Percentiles rank a stretch among this genome's conserved stretches.
Conservation (phyloP, 2,888 invertebrate species). For the Koerneria pararmatus region DNA sequence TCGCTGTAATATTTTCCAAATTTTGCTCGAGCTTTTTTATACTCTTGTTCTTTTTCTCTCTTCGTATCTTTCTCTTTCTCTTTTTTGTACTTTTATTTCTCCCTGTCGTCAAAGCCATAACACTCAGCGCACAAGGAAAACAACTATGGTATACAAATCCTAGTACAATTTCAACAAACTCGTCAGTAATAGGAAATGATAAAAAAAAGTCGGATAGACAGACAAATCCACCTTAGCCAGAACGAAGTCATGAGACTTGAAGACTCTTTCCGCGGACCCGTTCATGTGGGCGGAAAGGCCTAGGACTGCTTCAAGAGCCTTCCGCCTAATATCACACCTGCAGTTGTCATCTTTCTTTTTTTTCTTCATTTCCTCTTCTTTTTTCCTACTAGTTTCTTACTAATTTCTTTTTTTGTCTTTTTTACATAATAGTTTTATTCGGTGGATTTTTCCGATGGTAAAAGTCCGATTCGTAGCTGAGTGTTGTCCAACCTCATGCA, state of each 20-base stretch:
- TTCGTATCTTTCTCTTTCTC: constrained; percentile 3
- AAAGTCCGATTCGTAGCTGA: too few relatives aligned
- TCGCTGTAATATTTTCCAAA: neutral
- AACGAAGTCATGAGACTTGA: constrained; percentile 30
- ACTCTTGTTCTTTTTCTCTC: neutral
- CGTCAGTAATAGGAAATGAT: too few relatives aligned
- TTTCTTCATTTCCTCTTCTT: too few relatives aligned
- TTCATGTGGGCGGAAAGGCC: constrained; percentile 36
- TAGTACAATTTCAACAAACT: too few relatives aligned
- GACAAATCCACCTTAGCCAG: constrained; percentile 30
- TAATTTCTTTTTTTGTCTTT: too few relatives aligned
- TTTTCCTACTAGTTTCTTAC: too few relatives aligned
- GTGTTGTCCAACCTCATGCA: too few relatives aligned
- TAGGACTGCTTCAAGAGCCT: constrained; percentile 36
- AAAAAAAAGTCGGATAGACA: too few relatives aligned
- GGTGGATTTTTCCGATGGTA: too few relatives aligned
- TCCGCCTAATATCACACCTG: constrained; percentile 36
- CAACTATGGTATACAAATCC: too few relatives aligned
- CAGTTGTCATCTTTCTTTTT: neutral
- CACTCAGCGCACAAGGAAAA: neutral
- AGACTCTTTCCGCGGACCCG: constrained; percentile 38
- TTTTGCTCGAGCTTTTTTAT: neutral
- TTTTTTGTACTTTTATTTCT: neutral
- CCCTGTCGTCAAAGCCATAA: neutral
- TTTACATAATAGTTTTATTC: too few relatives aligned